These are phyloP conservation scores for Drosophila merina DNA, from an alignment of 2,888 invertebrate genomes.

Conservation along the genomic window DNA sequence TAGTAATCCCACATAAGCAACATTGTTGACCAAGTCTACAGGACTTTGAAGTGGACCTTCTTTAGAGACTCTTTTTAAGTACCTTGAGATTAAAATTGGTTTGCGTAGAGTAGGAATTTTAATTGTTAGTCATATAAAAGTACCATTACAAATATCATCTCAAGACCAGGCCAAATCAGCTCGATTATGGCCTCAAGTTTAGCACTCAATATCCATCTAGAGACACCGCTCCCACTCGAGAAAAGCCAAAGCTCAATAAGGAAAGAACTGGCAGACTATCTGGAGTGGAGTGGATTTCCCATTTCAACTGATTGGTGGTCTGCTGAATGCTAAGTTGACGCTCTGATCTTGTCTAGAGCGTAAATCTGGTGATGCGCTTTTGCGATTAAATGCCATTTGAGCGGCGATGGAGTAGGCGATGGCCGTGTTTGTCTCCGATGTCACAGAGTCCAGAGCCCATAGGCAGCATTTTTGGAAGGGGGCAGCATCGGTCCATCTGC, in stretches of 20 bases:
- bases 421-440: conserved; percentile 17
- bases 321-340: conserved; percentile 75
- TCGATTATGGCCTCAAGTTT: neutral
- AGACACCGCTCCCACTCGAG: conserved; percentile 5
- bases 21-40: conserved; percentile 55
- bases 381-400: conserved; percentile 73
- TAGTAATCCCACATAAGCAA: conserved; percentile 40
- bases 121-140: neutral
- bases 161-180: neutral
- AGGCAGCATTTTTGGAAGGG: conserved; percentile 25
- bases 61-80: neutral
- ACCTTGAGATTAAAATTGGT: neutral
- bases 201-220: neutral
- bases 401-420: conserved; percentile 38
- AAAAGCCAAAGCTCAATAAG: conserved; percentile 1
- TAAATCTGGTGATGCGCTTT: conserved; percentile 75
- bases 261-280: neutral
- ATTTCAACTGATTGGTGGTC: conserved; percentile 68
- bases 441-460: neutral
- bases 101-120: neutral
- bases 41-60: neutral
- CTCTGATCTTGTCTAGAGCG: conserved; percentile 76
- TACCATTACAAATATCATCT: neutral
- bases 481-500: neutral
- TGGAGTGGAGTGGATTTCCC: conserved; percentile 41